Conservation (phyloP, 1,140 invertebrate genomes). For the Augochlora pura region DNA sequence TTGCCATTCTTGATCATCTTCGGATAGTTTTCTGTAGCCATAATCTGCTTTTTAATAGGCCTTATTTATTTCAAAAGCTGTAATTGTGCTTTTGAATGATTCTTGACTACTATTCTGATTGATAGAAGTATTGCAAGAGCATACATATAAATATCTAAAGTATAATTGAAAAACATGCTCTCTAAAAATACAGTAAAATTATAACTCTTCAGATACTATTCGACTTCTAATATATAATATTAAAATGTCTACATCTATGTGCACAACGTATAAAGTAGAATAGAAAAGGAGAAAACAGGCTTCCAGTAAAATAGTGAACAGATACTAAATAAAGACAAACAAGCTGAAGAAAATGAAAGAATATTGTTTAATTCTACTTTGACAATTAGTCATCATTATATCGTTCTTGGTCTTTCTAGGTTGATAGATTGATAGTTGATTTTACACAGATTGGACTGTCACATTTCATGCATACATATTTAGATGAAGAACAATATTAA, state of each 20-base stretch:
- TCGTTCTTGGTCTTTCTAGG: too few relatives aligned
- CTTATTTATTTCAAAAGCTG: slow-evolving; percentile 10
- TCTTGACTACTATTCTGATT: slow-evolving; percentile 27
- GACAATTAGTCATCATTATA: background rate
- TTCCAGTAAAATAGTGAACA: background rate
- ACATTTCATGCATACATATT: slow-evolving; percentile 6
- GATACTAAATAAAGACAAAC: background rate
- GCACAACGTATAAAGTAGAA: background rate
- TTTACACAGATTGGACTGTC: background rate
- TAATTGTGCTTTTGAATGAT: slow-evolving; percentile 28
- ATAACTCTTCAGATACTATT: slow-evolving; percentile 2
- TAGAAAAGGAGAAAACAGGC: background rate
- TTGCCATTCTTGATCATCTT: slow-evolving; percentile 45
- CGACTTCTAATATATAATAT: background rate
- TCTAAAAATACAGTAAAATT: slow-evolving; percentile 11
- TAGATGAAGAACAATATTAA: background rate
- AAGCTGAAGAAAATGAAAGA: background rate
- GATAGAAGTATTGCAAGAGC: slow-evolving; percentile 34
- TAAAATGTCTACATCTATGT: background rate
- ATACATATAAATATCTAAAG: slow-evolving; percentile 33
- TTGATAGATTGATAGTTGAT: too few relatives aligned
- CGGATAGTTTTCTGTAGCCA: slow-evolving; percentile 26
- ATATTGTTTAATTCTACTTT: background rate
- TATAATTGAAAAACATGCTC: slow-evolving; percentile 29
- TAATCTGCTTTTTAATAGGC: slow-evolving; percentile 29